Conservation (phyloP, 2,888 invertebrate species). For the Sarcophaga carnaria region DNA sequence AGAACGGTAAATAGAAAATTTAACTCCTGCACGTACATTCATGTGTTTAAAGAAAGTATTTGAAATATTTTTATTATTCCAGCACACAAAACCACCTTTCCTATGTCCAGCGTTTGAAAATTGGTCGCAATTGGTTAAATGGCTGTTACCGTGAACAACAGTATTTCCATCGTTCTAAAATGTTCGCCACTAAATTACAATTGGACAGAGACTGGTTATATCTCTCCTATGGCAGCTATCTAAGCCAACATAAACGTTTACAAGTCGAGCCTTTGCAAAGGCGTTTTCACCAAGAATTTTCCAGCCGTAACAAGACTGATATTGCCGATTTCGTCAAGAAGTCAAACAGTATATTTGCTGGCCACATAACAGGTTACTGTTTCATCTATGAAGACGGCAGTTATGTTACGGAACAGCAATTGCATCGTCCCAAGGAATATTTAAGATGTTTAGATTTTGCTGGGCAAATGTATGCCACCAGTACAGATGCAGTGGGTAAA, state of each 20-base stretch:
- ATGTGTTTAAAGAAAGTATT: neutral
- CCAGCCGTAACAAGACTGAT: slow-evolving; percentile 74
- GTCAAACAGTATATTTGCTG: slow-evolving; percentile 77
- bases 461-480: slow-evolving; percentile 75
- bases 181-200: slow-evolving; percentile 83
- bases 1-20: slow-evolving; percentile 71
- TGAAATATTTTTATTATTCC: neutral
- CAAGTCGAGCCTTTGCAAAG: slow-evolving; percentile 78
- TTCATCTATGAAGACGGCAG: slow-evolving; percentile 75
- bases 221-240: slow-evolving; percentile 82
- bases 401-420: slow-evolving; percentile 75
- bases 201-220: slow-evolving; percentile 83
- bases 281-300: slow-evolving; percentile 75
- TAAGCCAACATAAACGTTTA: slow-evolving; percentile 77
- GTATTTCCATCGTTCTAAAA: slow-evolving; percentile 81
- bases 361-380: slow-evolving; percentile 77
- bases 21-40: neutral
- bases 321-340: slow-evolving; percentile 78
- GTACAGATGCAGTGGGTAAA: slow-evolving; percentile 76
- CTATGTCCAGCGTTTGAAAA: slow-evolving; percentile 78
- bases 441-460: slow-evolving; percentile 78
- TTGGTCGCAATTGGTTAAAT: slow-evolving; percentile 84
- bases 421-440: slow-evolving; percentile 77
- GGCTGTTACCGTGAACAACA: slow-evolving; percentile 83
- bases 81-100: slow-evolving; percentile 77